These are phyloP conservation scores for Brachypalpus laphriformis DNA, from an alignment of 2,888 invertebrate species.

Conservation along the genomic window DNA sequence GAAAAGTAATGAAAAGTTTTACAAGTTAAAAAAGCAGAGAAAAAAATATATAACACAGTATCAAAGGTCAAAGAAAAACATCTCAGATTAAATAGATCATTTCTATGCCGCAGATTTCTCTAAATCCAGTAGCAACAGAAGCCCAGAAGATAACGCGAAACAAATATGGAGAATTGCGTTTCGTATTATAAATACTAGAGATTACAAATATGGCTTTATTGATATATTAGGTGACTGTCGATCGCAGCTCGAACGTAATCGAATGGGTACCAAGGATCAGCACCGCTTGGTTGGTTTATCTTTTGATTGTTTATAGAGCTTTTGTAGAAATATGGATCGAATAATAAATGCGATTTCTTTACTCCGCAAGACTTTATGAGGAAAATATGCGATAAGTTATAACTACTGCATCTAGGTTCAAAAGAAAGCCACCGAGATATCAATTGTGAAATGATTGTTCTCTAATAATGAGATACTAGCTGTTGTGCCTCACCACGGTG, in stretches of 20 bases:
- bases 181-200: slow-evolving; percentile 50
- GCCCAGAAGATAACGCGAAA: slow-evolving; percentile 56
- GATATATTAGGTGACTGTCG: slow-evolving; percentile 44
- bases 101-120: slow-evolving; percentile 55
- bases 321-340: slow-evolving; percentile 5
- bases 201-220: slow-evolving; percentile 61
- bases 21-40: not conserved
- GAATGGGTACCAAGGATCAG: slow-evolving; percentile 51
- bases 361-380: not conserved
- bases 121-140: slow-evolving; percentile 56
- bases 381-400: slow-evolving; percentile 15
- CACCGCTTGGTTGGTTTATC: slow-evolving; percentile 36
- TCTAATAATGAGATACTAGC: no score
- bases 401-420: not conserved
- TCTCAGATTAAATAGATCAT: slow-evolving; percentile 62
- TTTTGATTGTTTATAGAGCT: slow-evolving; percentile 37
- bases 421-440: not conserved
- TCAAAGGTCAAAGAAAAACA: slow-evolving; percentile 59
- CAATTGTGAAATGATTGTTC: no score
- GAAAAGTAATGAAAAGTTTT: slow-evolving; percentile 30
- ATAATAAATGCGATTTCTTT: slow-evolving; percentile 6
- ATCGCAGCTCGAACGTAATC: slow-evolving; percentile 39
- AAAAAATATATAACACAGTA: slow-evolving; percentile 8
- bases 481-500: no score
- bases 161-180: slow-evolving; percentile 56